Conservation (phyloP, 2,797 vertebrate genomes). For the Eospalax fontanierii region DNA sequence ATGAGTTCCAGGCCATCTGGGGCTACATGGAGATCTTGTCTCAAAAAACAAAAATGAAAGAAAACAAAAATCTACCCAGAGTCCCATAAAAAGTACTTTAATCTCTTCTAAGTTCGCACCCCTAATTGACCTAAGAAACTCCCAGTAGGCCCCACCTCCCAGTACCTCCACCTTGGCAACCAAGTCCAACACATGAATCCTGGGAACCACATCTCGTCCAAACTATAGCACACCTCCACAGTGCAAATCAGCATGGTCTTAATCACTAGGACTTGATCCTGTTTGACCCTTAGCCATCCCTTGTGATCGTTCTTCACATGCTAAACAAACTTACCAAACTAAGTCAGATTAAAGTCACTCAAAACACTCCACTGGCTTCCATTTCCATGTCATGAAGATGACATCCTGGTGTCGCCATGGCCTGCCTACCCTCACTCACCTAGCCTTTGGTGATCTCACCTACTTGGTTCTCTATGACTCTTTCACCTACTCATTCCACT, state of each 20-base stretch:
- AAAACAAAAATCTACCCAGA: background rate
- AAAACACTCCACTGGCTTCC: background rate
- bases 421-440: background rate
- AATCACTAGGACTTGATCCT: no score
- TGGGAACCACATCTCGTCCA: background rate
- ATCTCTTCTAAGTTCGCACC: background rate
- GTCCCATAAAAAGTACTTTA: background rate
- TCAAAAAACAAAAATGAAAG: no score
- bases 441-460: background rate
- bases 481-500: background rate
- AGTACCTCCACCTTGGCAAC: background rate
- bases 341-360: background rate
- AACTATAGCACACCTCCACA: background rate
- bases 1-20: no score
- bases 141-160: background rate
- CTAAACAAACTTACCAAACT: conserved; percentile 10
- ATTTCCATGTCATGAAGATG: background rate
- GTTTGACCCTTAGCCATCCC: background rate
- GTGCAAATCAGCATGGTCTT: background rate
- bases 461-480: background rate
- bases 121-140: background rate
- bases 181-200: background rate
- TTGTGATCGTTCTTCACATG: background rate
- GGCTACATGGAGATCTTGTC: no score
- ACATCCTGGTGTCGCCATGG: background rate